Percentiles rank a stretch among this genome's conserved stretches.
These are phyloP conservation scores for Cyprinodon brontotheroides DNA, from an alignment of 2,113 vertebrate species.

Conservation along the genomic window DNA sequence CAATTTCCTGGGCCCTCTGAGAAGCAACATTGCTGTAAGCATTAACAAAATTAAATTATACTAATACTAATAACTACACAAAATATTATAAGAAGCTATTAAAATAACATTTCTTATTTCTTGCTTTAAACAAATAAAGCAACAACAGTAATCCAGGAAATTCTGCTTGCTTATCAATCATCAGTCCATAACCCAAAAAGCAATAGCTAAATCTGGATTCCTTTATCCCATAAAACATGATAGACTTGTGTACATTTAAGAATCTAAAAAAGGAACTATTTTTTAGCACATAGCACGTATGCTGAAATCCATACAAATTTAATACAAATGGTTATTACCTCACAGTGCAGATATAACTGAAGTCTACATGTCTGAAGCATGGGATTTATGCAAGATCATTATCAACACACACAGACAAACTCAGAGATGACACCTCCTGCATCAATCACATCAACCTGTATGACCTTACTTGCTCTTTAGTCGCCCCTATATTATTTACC, in stretches of 20 bases:
- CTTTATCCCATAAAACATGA: background rate
- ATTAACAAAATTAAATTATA: background rate
- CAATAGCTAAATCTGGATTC: background rate
- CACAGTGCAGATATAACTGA: slow-evolving; percentile 41
- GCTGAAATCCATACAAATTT: background rate
- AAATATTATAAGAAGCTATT: too few relatives aligned
- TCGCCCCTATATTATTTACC: background rate
- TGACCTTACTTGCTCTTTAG: slow-evolving; percentile 28
- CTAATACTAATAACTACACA: too few relatives aligned
- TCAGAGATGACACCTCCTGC: slow-evolving; percentile 50
- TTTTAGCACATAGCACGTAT: background rate
- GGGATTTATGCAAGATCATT: slow-evolving; percentile 62
- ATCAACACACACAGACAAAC: slow-evolving; percentile 16
- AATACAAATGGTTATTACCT: background rate
- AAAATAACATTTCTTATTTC: background rate
- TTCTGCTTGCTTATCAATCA: background rate
- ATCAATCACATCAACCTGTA: slow-evolving; percentile 48
- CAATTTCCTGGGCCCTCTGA: background rate
- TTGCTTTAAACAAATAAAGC: background rate
- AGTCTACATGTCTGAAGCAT: slow-evolving; percentile 53
- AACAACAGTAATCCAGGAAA: background rate
- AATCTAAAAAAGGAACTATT: background rate
- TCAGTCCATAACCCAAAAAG: background rate
- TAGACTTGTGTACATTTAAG: background rate
- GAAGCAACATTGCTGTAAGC: background rate